These are phyloP conservation scores for Misgurnus anguillicaudatus DNA, from an alignment of 2,113 vertebrate genomes.

Conservation along the genomic window DNA sequence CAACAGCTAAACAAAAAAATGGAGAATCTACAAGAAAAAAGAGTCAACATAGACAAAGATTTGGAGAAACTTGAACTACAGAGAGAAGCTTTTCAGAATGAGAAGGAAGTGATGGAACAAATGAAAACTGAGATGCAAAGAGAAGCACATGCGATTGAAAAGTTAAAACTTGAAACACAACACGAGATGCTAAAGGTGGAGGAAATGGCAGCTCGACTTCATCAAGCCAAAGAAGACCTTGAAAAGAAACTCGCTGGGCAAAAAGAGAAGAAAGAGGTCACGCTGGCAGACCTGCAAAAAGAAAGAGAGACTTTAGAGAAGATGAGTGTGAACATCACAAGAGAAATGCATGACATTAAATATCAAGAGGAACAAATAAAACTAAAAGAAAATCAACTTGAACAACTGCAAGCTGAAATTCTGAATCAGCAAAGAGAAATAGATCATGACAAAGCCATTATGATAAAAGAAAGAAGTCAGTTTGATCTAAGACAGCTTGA, in stretches of 20 bases:
- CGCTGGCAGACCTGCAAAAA: slow-evolving; percentile 43
- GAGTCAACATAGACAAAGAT: neutral
- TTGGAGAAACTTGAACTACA: neutral
- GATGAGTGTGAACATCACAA: slow-evolving; percentile 44
- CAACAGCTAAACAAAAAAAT: neutral
- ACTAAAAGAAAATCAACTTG: neutral
- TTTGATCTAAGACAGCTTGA: slow-evolving; percentile 7
- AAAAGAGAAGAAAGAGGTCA: slow-evolving; percentile 5
- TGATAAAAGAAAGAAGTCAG: neutral
- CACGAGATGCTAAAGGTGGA: slow-evolving; percentile 10
- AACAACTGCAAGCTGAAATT: slow-evolving; percentile 48
- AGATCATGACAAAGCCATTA: neutral
- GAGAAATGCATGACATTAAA: slow-evolving; percentile 43
- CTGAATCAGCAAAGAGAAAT: neutral
- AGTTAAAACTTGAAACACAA: slow-evolving; percentile 17
- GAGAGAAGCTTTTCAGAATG: neutral
- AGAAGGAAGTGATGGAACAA: slow-evolving; percentile 16
- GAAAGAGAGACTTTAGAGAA: slow-evolving; percentile 19
- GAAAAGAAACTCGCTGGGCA: neutral
- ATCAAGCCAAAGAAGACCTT: neutral
- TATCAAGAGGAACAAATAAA: slow-evolving; percentile 52
- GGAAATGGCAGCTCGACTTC: neutral
- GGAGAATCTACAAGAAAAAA: neutral
- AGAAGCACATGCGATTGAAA: slow-evolving; percentile 31
- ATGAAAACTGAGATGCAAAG: slow-evolving; percentile 25